Evolutionary conservation across 2,797 vertebrate genomes (phyloP).

Genomic region (Galaxias olidus): DNA sequence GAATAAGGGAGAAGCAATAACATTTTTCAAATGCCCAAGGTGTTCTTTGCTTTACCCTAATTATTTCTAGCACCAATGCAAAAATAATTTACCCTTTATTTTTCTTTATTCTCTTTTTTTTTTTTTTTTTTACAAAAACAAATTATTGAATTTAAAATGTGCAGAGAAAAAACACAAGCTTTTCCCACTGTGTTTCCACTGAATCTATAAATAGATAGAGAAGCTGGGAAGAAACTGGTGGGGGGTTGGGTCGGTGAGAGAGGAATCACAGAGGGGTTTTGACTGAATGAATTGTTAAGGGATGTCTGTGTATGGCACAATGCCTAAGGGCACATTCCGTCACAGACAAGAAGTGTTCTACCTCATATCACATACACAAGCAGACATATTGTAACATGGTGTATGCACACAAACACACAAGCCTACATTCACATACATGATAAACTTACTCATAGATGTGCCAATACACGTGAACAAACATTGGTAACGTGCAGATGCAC

Average conservation of each 20-base stretch:
- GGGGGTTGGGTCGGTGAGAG: constrained; percentile 4
- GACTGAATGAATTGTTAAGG: constrained; percentile 14
- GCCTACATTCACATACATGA: background rate
- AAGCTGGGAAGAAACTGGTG: constrained; percentile 1
- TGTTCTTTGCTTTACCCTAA: too few relatives aligned
- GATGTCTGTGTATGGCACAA: background rate
- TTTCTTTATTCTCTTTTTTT: too few relatives aligned
- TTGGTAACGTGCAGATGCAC: background rate
- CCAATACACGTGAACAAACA: background rate
- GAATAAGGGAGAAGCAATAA: too few relatives aligned
- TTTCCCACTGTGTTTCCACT: constrained; percentile 31
- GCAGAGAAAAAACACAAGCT: constrained; percentile 6
- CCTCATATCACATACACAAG: background rate
- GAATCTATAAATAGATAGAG: constrained; percentile 40
- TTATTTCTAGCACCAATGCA: too few relatives aligned
- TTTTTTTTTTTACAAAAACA: too few relatives aligned
- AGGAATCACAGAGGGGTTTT: constrained; percentile 14
- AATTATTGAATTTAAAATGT: constrained; percentile 2
- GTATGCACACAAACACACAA: background rate
- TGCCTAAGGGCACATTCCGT: constrained; percentile 10
- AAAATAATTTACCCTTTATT: too few relatives aligned
- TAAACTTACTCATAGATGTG: background rate
- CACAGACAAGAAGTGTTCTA: constrained; percentile 6
- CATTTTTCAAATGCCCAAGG: too few relatives aligned
- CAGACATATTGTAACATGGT: constrained; percentile 1